These are phyloP conservation scores for Agonopterix heracliana DNA, from an alignment of 2,888 invertebrate species.

Conservation along the genomic window DNA sequence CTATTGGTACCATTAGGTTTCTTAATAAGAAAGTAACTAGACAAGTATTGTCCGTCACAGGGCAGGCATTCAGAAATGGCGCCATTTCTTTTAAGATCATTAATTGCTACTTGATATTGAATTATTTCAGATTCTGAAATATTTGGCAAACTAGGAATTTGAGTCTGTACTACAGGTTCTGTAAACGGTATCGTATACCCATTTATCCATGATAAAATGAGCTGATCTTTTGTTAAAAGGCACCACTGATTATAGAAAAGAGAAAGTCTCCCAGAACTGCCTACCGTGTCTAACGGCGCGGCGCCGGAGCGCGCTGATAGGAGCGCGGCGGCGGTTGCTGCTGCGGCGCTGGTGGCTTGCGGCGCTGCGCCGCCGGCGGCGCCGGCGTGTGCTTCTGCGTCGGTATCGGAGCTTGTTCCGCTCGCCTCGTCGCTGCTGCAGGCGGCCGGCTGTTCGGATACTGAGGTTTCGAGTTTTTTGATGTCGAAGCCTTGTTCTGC, in stretches of 20 bases:
- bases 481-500: neutral
- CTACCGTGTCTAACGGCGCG: slow-evolving; percentile 9
- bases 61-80: slow-evolving; percentile 4
- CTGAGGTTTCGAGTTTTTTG: slow-evolving; percentile 1
- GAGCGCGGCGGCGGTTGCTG: neutral
- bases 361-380: neutral
- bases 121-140: neutral
- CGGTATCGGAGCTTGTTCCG: too few species aligned
- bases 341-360: too few species aligned
- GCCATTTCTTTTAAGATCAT: slow-evolving; percentile 1
- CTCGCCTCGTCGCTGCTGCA: neutral
- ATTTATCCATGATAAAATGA: slow-evolving; percentile 6
- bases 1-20: slow-evolving; percentile 12
- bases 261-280: slow-evolving; percentile 7
- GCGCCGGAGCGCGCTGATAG: neutral
- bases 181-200: slow-evolving; percentile 10
- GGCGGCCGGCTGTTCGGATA: neutral
- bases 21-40: slow-evolving; percentile 1
- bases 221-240: slow-evolving; percentile 3
- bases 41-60: too few species aligned
- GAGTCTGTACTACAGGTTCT: neutral
- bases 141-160: neutral
- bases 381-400: neutral
- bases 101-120: slow-evolving; percentile 1
- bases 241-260: slow-evolving; percentile 8